Percentiles rank a stretch among this genome's conserved stretches.
phyloP scores from a whole-genome alignment of 2,888 invertebrate species.

The Hylaea fasciaria region DNA sequence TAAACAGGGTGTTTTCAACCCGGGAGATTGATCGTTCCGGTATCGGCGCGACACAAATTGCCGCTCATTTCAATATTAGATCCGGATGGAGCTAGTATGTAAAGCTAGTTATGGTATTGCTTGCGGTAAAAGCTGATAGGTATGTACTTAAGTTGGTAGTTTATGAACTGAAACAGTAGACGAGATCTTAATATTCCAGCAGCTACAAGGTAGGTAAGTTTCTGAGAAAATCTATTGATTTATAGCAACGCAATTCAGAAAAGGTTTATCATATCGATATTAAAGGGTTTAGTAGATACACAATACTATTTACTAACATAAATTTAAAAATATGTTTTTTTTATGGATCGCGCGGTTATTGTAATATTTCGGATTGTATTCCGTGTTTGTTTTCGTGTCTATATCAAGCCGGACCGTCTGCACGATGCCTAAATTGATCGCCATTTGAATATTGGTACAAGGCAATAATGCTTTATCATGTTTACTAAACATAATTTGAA shows the following conservation, averaged over 20 bases:
- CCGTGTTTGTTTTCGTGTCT: constrained; percentile 65
- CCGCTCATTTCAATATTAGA: constrained; percentile 74
- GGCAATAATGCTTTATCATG: constrained; percentile 13
- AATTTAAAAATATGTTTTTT: neutral
- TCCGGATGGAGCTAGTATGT: constrained; percentile 46
- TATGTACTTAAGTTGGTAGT: neutral
- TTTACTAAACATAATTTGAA: constrained; percentile 25
- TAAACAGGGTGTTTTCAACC: constrained; percentile 63
- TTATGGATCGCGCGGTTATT: constrained; percentile 63
- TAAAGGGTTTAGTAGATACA: too few relatives aligned
- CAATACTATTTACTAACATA: too few relatives aligned
- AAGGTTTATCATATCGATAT: too few relatives aligned
- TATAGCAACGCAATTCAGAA: too few relatives aligned
- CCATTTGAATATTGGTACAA: constrained; percentile 38
- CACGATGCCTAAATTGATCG: constrained; percentile 62
- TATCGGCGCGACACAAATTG: constrained; percentile 74
- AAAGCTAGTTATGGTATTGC: constrained; percentile 29
- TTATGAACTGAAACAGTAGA: constrained; percentile 1
- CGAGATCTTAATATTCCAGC: too few relatives aligned
- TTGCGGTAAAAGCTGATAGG: constrained; percentile 11
- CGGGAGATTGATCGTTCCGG: constrained; percentile 72
- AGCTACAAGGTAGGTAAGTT: too few relatives aligned
- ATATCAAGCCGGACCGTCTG: constrained; percentile 55
- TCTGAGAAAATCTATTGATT: too few relatives aligned
- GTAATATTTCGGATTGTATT: constrained; percentile 63